phyloP scores from a whole-genome alignment of 30 jellyfish, hydroid and myxozoan species.

The Clytia hemisphaerica region DNA sequence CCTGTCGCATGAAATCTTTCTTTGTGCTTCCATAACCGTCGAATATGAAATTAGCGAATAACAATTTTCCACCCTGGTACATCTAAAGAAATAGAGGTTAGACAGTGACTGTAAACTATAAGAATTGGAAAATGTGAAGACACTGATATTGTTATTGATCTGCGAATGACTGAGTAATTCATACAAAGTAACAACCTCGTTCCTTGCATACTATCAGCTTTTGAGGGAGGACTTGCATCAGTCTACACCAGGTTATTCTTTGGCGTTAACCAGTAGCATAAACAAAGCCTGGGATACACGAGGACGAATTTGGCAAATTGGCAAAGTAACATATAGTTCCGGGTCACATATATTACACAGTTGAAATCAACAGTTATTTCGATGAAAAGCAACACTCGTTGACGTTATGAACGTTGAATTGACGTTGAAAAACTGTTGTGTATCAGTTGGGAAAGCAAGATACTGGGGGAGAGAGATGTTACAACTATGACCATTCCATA shows the following conservation, averaged over 20 bases:
- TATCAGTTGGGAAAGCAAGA: no score
- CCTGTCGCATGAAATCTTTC: slow-evolving; percentile 67
- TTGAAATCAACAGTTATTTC: no score
- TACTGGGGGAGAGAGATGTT: no score
- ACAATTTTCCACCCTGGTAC: slow-evolving; percentile 58
- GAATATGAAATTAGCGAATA: slow-evolving; percentile 71
- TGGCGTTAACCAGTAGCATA: no score
- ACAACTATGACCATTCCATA: no score
- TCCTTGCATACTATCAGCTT: background rate
- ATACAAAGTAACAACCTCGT: background rate
- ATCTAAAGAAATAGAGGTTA: slow-evolving; percentile 29
- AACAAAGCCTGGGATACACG: no score
- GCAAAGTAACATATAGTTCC: background rate
- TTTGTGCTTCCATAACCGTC: slow-evolving; percentile 81
- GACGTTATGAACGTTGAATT: no score
- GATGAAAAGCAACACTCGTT: no score
- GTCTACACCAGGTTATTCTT: background rate
- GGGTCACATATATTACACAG: no score
- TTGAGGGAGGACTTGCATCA: background rate
- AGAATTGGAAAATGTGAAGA: no score
- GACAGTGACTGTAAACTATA: background rate
- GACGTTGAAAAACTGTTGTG: no score
- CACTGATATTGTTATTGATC: background rate
- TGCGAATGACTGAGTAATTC: background rate
- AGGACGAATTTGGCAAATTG: no score